Evolutionary conservation across 2,113 vertebrate genomes (phyloP).

Genomic region (Dendrocopos noguchii): DNA sequence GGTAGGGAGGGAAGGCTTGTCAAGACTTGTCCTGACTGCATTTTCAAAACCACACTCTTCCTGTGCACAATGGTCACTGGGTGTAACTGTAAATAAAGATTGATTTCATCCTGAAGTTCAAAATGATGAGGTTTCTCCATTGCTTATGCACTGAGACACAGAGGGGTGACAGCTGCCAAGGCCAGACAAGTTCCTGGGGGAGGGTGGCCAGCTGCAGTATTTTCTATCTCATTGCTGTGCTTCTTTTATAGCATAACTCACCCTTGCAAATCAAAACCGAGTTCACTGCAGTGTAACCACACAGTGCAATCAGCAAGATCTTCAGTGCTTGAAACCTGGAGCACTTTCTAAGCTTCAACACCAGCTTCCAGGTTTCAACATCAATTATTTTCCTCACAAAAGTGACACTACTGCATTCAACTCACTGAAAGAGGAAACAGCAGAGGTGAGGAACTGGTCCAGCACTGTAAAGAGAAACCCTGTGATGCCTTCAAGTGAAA

Average conservation of each 20-base stretch:
- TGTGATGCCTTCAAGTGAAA: neutral
- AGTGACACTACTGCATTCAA: neutral
- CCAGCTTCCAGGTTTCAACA: neutral
- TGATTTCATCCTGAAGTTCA: neutral
- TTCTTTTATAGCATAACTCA: neutral
- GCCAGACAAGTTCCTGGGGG: neutral
- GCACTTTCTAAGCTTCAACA: neutral
- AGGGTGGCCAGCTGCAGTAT: neutral
- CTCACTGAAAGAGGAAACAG: neutral
- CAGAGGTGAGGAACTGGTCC: neutral
- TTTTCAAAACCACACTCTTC: neutral
- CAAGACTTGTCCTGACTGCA: neutral
- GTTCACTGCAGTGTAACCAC: neutral
- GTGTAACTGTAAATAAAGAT: constrained; percentile 26
- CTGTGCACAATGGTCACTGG: constrained; percentile 1
- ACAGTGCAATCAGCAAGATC: neutral
- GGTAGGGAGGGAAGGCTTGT: neutral
- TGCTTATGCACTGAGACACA: neutral
- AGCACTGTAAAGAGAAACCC: neutral
- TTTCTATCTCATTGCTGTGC: neutral
- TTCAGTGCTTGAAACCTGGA: neutral
- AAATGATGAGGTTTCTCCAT: neutral
- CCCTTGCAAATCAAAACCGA: neutral
- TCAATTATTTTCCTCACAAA: neutral
- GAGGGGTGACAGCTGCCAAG: neutral